Percentiles rank a stretch among this genome's conserved stretches.
These are phyloP conservation scores for Scaptomyza polygonia DNA, from an alignment of 2,888 invertebrate species.

Conservation along the genomic window DNA sequence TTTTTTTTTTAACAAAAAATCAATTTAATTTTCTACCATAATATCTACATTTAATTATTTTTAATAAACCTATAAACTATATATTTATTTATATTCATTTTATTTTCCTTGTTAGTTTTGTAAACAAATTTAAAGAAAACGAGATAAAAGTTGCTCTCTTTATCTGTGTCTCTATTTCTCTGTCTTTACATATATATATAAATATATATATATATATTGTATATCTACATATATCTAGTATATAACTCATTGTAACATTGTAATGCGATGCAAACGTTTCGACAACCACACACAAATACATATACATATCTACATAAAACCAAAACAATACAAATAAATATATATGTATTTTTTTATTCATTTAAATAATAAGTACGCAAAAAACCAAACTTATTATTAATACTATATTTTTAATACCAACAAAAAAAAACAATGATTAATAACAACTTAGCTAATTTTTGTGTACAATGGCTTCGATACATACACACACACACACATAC, in stretches of 20 bases:
- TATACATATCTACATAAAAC: constrained; percentile 26
- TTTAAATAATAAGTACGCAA: constrained; percentile 68
- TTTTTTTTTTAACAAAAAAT: constrained; percentile 65
- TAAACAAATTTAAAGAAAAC: constrained; percentile 27
- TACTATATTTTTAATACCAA: constrained; percentile 57
- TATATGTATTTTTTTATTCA: constrained; percentile 49
- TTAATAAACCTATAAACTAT: constrained; percentile 6
- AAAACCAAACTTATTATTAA: constrained; percentile 61
- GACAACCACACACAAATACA: constrained; percentile 37
- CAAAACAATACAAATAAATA: constrained; percentile 10
- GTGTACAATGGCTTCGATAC: constrained; percentile 79
- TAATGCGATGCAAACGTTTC: constrained; percentile 81
- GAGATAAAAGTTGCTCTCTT: constrained; percentile 52
- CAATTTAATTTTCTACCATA: constrained; percentile 61
- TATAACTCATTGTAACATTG: constrained; percentile 70
- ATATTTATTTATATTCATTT: constrained; percentile 28
- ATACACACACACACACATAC: constrained; percentile 31
- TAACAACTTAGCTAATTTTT: constrained; percentile 78
- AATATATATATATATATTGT: constrained; percentile 15
- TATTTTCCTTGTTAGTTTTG: constrained; percentile 38
- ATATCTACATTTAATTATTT: constrained; percentile 40
- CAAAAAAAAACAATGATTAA: constrained; percentile 53
- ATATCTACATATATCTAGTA: constrained; percentile 22
- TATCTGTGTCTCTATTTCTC: constrained; percentile 45
- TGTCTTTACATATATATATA: constrained; percentile 18